Conservation (phyloP, 2,113 vertebrate species). For the Nothobranchius furzeri region DNA sequence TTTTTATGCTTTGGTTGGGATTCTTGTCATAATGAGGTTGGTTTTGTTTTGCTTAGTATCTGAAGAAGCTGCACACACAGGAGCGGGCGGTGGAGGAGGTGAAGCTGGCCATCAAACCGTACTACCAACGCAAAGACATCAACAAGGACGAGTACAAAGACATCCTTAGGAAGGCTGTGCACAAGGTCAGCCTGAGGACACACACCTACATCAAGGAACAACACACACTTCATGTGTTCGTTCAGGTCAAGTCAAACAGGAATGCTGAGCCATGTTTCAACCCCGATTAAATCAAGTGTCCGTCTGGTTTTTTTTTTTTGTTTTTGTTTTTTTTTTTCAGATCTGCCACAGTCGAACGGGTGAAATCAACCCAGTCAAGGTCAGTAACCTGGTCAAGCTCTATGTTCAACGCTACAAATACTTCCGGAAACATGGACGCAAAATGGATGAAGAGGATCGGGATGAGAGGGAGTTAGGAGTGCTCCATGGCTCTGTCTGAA, state of each 20-base stretch:
- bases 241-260: too few relatives aligned
- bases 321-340: too few relatives aligned
- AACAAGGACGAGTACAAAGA: conserved; percentile 96
- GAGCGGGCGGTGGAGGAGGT: conserved; percentile 95
- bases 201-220: not conserved
- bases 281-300: too few relatives aligned
- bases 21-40: too few relatives aligned
- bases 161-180: conserved; percentile 92
- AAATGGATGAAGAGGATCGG: conserved; percentile 85
- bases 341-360: conserved; percentile 95
- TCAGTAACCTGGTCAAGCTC: conserved; percentile 90
- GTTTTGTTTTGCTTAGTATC: conserved; percentile 71
- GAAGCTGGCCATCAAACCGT: conserved; percentile 93
- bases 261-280: too few relatives aligned
- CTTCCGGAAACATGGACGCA: conserved; percentile 90
- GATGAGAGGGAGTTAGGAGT: conserved; percentile 71
- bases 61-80: conserved; percentile 95
- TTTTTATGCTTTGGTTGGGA: too few relatives aligned
- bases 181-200: conserved; percentile 81
- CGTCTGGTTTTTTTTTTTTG: not conserved
- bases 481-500: conserved; percentile 70
- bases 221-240: not conserved
- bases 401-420: conserved; percentile 95
- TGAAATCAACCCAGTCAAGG: conserved; percentile 94
- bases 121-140: conserved; percentile 95